Base-by-base conservation (phyloP, 2,113 vertebrate species). In the Oreochromis spilurus region DNA sequence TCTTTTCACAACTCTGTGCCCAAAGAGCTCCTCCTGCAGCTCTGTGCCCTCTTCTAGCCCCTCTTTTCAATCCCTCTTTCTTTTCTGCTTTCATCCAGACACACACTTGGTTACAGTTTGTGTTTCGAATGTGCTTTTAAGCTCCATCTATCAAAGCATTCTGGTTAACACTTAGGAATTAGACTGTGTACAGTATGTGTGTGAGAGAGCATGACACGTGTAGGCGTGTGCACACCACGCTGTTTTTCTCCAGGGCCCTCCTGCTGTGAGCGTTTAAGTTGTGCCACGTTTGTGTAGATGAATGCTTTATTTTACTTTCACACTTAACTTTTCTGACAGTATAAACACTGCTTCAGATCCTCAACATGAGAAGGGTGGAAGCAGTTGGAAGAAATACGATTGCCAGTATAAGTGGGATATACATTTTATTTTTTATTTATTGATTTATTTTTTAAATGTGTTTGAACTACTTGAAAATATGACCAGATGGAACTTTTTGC, bases 231-330 rank as follows among this genome's bases (percentile, higher is more conserved):
- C 19, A 5, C 55, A 31, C 36, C 4, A 14, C 16, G 2, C 9
- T 36, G n/a, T 53, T 85, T 65, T 50, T 88, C 75, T 67, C 38
- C 65, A 36, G 26, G 29, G 29, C 67, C 34, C 84, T 55, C 89
- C 90, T 7, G 72, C 83, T 86, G 87, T 29, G 67, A 14, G 60
- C 19, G 3, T 84, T 89, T 81, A 89, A 79, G 85, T 58, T 77
- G 40, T 75, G 45, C 40, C 70, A 84, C 54, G 48, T 90, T 90
- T 81, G 50, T 6, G 17, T 45, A 57, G 80, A 90, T 90, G 11
- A 85, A 77, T 82, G 77, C 87, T 85, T 88, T 67, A 75, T 78
- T 81, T 86, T 50, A 62, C 70, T 87, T 48, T 83, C 84, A 45
- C 36, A 26, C 65, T 81, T 82, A 17, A 50, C 60, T 85, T 24